phyloP scores from a whole-genome alignment of 2,888 invertebrate genomes.

The Hololepta plana region DNA sequence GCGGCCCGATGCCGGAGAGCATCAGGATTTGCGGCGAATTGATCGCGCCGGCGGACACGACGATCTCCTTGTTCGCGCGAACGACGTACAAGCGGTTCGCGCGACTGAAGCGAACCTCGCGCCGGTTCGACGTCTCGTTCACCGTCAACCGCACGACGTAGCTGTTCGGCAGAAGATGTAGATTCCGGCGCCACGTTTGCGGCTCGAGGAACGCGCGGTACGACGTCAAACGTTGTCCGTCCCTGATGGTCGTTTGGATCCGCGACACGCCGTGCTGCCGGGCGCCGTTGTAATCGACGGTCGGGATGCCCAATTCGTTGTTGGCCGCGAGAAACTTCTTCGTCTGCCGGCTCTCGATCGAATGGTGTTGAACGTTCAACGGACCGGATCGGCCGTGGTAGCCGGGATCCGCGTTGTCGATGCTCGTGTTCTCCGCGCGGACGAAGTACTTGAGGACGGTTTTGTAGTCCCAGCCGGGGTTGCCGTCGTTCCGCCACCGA shows the following conservation, averaged over 20 bases:
- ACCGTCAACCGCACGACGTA: conserved; percentile 37
- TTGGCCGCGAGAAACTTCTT: conserved; percentile 41
- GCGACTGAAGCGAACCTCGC: conserved; percentile 35
- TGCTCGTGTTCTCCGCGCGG: conserved; percentile 16
- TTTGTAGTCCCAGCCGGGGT: conserved; percentile 27
- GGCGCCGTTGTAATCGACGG: conserved; percentile 43
- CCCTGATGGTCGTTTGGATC: conserved; percentile 38
- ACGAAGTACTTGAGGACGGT: conserved; percentile 20
- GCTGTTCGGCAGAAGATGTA: conserved; percentile 36
- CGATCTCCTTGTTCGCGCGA: conserved; percentile 44
- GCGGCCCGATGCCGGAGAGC: conserved; percentile 17
- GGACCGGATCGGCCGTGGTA: conserved; percentile 24
- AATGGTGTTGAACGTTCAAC: conserved; percentile 17
- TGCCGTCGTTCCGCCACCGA: conserved; percentile 13
- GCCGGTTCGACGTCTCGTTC: conserved; percentile 29
- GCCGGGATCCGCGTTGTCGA: conserved; percentile 13
- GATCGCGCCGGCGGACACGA: conserved; percentile 59
- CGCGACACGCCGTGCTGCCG: conserved; percentile 41
- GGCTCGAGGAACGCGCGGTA: conserved; percentile 41
- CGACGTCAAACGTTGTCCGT: conserved; percentile 38
- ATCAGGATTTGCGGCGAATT: conserved; percentile 27
- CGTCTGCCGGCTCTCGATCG: conserved; percentile 21
- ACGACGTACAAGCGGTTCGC: conserved; percentile 28
- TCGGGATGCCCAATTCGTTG: conserved; percentile 33
- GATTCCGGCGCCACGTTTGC: conserved; percentile 30